These are phyloP conservation scores for Ammospiza caudacuta DNA, from an alignment of 2,113 vertebrate genomes.

Conservation along the genomic window DNA sequence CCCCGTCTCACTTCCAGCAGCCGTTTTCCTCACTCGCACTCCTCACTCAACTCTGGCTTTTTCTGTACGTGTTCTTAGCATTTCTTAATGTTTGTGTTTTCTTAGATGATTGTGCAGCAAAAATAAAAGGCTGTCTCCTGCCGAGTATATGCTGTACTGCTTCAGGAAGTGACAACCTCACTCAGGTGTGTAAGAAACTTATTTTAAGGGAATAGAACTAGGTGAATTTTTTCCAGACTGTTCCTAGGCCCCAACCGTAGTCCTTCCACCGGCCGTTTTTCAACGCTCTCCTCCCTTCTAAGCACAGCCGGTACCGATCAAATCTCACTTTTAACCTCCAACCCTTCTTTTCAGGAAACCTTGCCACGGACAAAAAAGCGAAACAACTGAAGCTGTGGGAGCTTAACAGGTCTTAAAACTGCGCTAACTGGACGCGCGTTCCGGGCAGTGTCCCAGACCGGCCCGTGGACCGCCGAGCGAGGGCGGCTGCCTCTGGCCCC, in stretches of 20 bases:
- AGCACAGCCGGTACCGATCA: not conserved
- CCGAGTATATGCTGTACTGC: constrained; percentile 75
- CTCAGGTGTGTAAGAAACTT: constrained; percentile 76
- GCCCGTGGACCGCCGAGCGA: not conserved
- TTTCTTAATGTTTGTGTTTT: not conserved
- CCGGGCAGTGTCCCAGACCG: accelerated
- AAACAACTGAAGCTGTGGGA: accelerated
- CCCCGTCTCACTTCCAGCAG: not conserved
- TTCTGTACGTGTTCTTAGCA: not conserved
- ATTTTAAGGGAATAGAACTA: not conserved
- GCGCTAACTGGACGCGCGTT: accelerated
- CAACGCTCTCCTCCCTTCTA: not conserved
- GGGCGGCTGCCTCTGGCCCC: not conserved
- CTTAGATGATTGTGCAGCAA: constrained; percentile 82
- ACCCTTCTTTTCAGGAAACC: not conserved
- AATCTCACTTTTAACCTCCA: not conserved
- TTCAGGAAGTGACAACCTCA: constrained; percentile 73
- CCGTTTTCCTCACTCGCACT: not conserved
- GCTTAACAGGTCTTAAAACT: accelerated
- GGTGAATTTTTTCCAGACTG: not conserved
- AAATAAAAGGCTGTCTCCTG: constrained; percentile 83
- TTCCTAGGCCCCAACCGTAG: accelerated
- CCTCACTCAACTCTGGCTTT: not conserved
- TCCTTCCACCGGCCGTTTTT: not conserved
- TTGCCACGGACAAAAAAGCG: not conserved